Percentiles rank a stretch among this genome's conserved stretches.
Evolutionary conservation across 2,113 vertebrate genomes (phyloP).

Genomic region (Enhydra lutris): DNA sequence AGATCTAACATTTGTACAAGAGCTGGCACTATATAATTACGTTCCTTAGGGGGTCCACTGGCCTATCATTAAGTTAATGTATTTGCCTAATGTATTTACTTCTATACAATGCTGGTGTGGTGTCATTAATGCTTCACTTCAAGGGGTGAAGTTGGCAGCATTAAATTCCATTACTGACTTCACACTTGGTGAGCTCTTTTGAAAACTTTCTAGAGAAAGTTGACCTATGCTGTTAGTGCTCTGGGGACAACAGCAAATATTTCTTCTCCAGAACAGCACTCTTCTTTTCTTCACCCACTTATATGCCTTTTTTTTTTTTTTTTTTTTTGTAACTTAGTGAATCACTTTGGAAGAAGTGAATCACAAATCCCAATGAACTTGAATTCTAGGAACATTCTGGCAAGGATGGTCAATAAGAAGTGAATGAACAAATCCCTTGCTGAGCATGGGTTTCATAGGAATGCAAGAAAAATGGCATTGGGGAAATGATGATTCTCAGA

Average conservation of each 20-base stretch:
- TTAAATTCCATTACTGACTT: constrained; percentile 11
- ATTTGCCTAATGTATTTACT: constrained; percentile 11
- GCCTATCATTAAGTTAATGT: constrained; percentile 27
- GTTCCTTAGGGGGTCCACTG: background rate
- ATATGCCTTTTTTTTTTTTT: background rate
- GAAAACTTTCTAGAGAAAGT: constrained; percentile 21
- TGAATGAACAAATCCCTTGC: background rate
- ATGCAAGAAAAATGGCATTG: background rate
- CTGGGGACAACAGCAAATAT: background rate
- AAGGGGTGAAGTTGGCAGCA: background rate
- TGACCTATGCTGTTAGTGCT: background rate
- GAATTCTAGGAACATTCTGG: background rate
- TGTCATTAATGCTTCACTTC: constrained; percentile 17
- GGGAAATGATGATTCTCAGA: background rate
- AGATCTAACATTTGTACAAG: constrained; percentile 35
- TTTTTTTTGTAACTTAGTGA: background rate
- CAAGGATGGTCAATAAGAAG: background rate
- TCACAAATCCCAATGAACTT: background rate
- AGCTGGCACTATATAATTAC: background rate
- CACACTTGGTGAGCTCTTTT: constrained; percentile 29
- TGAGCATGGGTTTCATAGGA: background rate
- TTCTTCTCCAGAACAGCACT: background rate
- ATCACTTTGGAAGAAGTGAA: background rate
- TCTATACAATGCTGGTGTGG: background rate
- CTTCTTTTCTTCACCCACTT: background rate